Percentiles rank a stretch among this genome's conserved stretches.
Evolutionary conservation across 2,888 invertebrate genomes (phyloP).

Genomic region (Athetis lepigone): DNA sequence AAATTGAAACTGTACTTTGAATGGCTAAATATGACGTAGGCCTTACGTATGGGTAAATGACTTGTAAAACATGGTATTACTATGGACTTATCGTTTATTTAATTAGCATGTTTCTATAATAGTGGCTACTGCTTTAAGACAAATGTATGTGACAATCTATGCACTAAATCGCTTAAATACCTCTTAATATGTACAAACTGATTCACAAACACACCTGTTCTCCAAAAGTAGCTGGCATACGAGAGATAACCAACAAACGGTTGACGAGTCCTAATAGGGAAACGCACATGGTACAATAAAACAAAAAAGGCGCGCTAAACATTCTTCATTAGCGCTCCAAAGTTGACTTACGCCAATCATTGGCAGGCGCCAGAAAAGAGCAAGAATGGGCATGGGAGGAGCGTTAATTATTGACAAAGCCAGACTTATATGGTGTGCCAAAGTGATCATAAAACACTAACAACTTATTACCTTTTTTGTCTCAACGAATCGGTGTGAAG

Average conservation of each 20-base stretch:
- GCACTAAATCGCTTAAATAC: constrained; percentile 5
- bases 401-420: constrained; percentile 66
- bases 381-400: constrained; percentile 80
- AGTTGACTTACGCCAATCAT: constrained; percentile 71
- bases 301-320: constrained; percentile 78
- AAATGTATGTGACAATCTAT: not conserved
- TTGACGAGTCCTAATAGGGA: constrained; percentile 63
- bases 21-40: constrained; percentile 12
- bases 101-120: constrained; percentile 1
- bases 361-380: constrained; percentile 65
- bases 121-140: not conserved
- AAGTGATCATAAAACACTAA: constrained; percentile 73
- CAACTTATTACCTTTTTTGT: constrained; percentile 72
- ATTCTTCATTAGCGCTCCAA: constrained; percentile 74
- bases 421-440: constrained; percentile 64
- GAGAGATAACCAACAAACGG: constrained; percentile 51
- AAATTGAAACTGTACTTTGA: constrained; percentile 26
- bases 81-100: constrained; percentile 9
- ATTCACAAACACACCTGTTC: constrained; percentile 59
- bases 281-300: constrained; percentile 57
- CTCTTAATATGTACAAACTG: constrained; percentile 34
- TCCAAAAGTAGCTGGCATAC: constrained; percentile 52
- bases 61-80: constrained; percentile 7
- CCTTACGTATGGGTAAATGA: constrained; percentile 10
- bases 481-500: constrained; percentile 72